Percentiles rank a stretch among this genome's conserved stretches.
Conservation (phyloP, 2,113 vertebrate genomes). For the Cairina moschata region DNA sequence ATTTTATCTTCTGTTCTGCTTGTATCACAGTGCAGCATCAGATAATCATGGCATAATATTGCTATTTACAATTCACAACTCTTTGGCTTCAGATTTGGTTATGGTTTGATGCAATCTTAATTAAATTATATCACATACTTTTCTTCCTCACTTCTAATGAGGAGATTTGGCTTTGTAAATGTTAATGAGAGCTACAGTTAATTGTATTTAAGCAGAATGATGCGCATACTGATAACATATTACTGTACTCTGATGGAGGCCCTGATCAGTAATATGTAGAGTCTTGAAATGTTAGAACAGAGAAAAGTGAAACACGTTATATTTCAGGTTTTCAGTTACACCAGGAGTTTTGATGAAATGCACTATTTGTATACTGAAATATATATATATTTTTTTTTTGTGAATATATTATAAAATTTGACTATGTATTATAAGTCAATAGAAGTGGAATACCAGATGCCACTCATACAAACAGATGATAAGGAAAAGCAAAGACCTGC, state of each 20-base stretch:
- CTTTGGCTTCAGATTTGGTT: constrained; percentile 41
- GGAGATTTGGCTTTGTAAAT: constrained; percentile 65
- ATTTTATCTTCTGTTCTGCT: background rate
- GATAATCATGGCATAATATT: constrained; percentile 33
- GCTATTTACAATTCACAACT: background rate
- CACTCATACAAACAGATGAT: accelerated
- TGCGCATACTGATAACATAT: constrained; percentile 39
- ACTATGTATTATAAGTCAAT: background rate
- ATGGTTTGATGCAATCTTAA: constrained; percentile 68
- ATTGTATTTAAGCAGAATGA: constrained; percentile 66
- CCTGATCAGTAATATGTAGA: constrained; percentile 7
- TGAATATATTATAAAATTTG: background rate
- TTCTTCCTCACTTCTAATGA: constrained; percentile 71
- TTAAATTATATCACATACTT: constrained; percentile 67
- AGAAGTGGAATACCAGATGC: background rate
- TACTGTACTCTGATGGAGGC: constrained; percentile 13
- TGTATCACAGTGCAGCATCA: background rate
- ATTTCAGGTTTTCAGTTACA: background rate
- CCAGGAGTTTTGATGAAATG: background rate
- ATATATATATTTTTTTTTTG: background rate
- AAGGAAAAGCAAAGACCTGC: background rate
- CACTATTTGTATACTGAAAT: background rate
- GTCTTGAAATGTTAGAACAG: constrained; percentile 21
- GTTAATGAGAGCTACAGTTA: constrained; percentile 72
- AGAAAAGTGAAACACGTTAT: background rate